Evolutionary conservation across 2,888 invertebrate species (phyloP), one percentile per base, ranked within the genome.

Genomic region (Agrotis exclamationis): DNA sequence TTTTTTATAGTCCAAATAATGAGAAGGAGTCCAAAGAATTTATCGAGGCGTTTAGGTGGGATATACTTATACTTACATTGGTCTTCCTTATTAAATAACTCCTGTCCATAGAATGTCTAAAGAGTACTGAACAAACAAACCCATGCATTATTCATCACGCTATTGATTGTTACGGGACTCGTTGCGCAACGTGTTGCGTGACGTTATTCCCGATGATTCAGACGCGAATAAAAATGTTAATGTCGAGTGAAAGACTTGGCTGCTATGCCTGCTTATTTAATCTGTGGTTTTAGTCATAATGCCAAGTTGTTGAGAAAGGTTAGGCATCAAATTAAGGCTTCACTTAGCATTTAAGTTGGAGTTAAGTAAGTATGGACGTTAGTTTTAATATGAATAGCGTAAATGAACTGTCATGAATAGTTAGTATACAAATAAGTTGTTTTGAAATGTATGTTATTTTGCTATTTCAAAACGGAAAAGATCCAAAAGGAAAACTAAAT

Each of bases 151-250:
- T 85, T 85, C 86, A 82, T 73, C 28, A 63, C 57, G 51, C 64
- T 78, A 79, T 84, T 79, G 82, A 82, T 85, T 84, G 78, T 80
- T 72, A 79, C 74, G 75, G 56, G 74, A 66, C 66, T 63, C 51
- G 74, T 80, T 77, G 60, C 72, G 79, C 70, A 80, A 84, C 76
- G 20, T 11, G 74, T 78, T 67, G 66, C 86, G 85, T 85, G 86
- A 84, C 70, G 63, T 57, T 79, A 71, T 78, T 85, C 68, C 74
- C 65, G 64, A 83, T 85, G 84, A 84, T 60, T 79, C 83, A 80
- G 74, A 68, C 89, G 90, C 90, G 90, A 88, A 54, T 56, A 73
- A 76, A 79, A 76, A 82, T 82, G 48, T 66, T 50, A 66, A 80
- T 66, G 54, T 63, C 13, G 11, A 58, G 54, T 60, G 45, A 66